Base-by-base conservation (phyloP, 2,797 vertebrate species). In the Notoglanidium macrostoma region DNA sequence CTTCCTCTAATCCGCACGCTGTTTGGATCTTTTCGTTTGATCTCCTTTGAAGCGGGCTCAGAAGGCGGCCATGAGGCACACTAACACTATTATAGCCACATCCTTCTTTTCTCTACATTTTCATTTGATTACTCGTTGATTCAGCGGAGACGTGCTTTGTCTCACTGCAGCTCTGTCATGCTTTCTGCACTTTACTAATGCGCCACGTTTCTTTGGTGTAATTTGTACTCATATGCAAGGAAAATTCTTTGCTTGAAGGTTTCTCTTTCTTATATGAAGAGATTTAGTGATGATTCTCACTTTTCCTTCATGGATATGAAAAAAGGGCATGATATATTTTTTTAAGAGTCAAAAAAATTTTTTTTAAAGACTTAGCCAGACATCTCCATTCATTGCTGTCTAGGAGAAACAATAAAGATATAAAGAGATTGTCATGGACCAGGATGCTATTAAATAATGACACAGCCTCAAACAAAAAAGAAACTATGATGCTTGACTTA, bases 41-140 rank as follows among this genome's bases (percentile, higher is more conserved):
- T 82, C 68, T 89, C 40, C 84, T 90, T 85, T 85, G 78, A 85
- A 86, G 65, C 57, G 54, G 59, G 21, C 14, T 46, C 35, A 40
- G n/a, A 68, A 59, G 23, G n/a, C 32, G 9, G 68, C 77, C 84
- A 55, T 59, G 46, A 88, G 57, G 57, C 68, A 40, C 57, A 17
- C 29, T 17, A 54, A 77, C 61, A 40, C 61, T 32, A 88, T 68
- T 77, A 86, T 51, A 81, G 32, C 81, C 14, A 44, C 72, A 72
- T 67, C 89, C 77, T 88, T 63, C 55, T 88, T 54, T 82, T 76
- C 19, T 54, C 76, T 78, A 85, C 85, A 57, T 73, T 49, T 87
- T 70, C 84, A 57, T 79, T 79, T 87, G 67, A 10, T 63, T n/a
- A 63, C 1, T 80, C 54, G 29, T 74, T 68, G 73, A 76, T 35